A percentile compares a stretch with the other conserved stretches of the same genome.
Evolutionary conservation across 2,888 invertebrate genomes (phyloP).

Genomic region (Mythimna ferrago): DNA sequence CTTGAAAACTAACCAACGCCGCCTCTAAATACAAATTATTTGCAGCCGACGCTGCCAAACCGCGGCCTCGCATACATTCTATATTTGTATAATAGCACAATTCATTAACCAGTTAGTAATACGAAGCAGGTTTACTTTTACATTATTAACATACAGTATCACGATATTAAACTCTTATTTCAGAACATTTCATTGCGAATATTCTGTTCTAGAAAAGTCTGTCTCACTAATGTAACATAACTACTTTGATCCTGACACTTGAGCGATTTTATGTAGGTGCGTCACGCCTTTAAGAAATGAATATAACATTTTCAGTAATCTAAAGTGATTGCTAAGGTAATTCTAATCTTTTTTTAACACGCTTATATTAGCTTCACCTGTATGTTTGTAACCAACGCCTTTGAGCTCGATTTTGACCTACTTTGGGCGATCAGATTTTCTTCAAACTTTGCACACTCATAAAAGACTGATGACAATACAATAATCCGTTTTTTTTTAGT

Average conservation of each 20-base stretch:
- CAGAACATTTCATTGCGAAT: neutral
- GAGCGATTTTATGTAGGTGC: neutral
- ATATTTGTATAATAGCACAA: conserved; percentile 18
- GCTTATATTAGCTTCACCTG: too few species aligned
- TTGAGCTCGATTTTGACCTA: too few species aligned
- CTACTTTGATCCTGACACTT: neutral
- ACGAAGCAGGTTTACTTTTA: conserved; percentile 5
- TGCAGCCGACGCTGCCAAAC: conserved; percentile 10
- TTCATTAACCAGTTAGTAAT: conserved; percentile 4
- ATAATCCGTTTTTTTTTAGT: too few species aligned
- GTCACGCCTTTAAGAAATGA: neutral
- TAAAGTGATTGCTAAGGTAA: neutral
- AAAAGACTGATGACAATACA: too few species aligned
- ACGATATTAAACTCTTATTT: conserved; percentile 3
- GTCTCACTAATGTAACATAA: neutral
- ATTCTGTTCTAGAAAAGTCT: conserved; percentile 1
- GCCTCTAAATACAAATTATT: neutral
- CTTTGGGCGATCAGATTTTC: too few species aligned
- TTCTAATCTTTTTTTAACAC: too few species aligned
- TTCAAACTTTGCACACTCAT: too few species aligned
- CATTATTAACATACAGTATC: conserved; percentile 11
- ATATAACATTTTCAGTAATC: neutral
- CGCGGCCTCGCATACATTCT: conserved; percentile 5
- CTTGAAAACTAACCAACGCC: conserved; percentile 19
- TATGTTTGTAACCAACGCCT: too few species aligned